Conservation (phyloP, 2,888 invertebrate genomes). For the Papilio demoleus region DNA sequence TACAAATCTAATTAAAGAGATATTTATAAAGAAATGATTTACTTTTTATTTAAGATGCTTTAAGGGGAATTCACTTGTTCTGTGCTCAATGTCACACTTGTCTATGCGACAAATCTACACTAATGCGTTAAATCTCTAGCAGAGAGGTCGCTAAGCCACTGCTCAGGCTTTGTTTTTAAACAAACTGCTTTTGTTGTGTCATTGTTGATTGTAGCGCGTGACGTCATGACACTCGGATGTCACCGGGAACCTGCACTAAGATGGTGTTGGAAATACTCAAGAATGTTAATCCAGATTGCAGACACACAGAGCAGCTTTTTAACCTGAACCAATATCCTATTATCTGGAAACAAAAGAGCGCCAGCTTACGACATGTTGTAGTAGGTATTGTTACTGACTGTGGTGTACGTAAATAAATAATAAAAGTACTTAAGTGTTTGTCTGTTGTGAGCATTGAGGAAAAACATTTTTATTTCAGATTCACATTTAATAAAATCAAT, state of each 20-base stretch:
- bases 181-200: slow-evolving; percentile 2
- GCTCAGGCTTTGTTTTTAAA: not conserved
- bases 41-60: too few species aligned
- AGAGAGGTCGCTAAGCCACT: not conserved
- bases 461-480: too few species aligned
- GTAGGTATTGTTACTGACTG: not conserved
- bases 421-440: not conserved
- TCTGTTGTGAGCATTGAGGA: not conserved
- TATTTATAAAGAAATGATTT: too few species aligned
- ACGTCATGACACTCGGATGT: not conserved
- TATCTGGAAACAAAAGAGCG: not conserved
- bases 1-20: too few species aligned
- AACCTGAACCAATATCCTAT: not conserved
- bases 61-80: too few species aligned
- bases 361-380: not conserved
- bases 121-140: not conserved
- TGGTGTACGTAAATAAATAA: not conserved
- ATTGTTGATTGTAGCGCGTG: not conserved
- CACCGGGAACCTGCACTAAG: not conserved
- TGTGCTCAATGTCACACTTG: not conserved
- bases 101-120: not conserved
- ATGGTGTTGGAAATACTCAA: not conserved
- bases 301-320: not conserved
- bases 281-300: not conserved
- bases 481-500: not conserved